Evolutionary conservation across 1,140 invertebrate genomes (phyloP).

Genomic region (Philopotamus ludificatus): DNA sequence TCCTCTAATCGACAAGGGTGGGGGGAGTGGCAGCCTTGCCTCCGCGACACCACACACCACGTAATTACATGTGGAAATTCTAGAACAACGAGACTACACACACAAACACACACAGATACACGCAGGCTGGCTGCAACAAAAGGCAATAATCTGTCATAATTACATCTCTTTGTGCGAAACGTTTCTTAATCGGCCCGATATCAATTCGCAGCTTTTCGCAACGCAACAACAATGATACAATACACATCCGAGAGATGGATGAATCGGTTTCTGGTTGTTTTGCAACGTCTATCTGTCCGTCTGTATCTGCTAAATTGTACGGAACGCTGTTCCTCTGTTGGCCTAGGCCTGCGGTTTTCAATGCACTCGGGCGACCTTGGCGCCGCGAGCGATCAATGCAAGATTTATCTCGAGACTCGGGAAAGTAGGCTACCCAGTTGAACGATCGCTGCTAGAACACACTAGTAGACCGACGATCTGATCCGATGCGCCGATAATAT

Average conservation of each 20-base stretch:
- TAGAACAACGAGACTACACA: background rate
- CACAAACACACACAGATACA: background rate
- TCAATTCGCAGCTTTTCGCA: slow-evolving; percentile 1
- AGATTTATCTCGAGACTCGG: slow-evolving; percentile 20
- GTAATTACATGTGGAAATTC: background rate
- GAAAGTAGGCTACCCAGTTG: slow-evolving; percentile 27
- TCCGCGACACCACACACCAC: background rate
- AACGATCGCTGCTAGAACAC: slow-evolving; percentile 5
- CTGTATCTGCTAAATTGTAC: background rate
- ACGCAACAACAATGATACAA: background rate
- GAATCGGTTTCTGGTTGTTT: background rate
- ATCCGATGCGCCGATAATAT: no score
- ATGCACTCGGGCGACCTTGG: slow-evolving; percentile 29
- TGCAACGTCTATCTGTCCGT: background rate
- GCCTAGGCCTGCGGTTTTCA: slow-evolving; percentile 6
- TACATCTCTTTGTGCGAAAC: background rate
- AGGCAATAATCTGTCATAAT: background rate
- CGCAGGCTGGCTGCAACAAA: background rate
- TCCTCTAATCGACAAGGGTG: background rate
- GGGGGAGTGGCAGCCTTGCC: no score
- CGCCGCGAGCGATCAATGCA: slow-evolving; percentile 21
- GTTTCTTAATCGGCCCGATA: background rate
- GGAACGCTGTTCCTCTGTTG: background rate
- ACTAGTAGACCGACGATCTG: background rate
- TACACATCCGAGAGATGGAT: background rate